Evolutionary conservation across 2,888 invertebrate genomes (phyloP), one percentile per base, ranked within the genome.

Genomic region (Thereva nobilitata): DNA sequence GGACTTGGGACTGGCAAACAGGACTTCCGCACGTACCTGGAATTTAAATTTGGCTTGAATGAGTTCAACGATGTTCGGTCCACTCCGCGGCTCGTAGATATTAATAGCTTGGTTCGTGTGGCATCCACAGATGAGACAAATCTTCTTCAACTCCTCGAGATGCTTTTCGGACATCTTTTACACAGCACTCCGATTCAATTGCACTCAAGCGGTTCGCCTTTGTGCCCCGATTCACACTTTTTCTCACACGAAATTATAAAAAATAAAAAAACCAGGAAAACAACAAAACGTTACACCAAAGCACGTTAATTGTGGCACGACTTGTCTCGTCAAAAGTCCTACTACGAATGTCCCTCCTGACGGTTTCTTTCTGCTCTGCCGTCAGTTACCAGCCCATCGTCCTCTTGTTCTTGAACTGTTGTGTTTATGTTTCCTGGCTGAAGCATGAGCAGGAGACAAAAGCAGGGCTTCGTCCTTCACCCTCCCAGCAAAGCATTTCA

Each of bases 1-100:
- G 23, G 23, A 23, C 23, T 23, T 23, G 23, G 23, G 23, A 23
- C 23, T 23, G 2, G 23, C 23, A 23, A 23, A 23, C 23, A 23
- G 23, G 23, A 23, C 23, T 23, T 23, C 23, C 23, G 23, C 23
- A 67, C 74, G 74, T 75, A 80, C 80, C 77, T 80, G 80, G 68
- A 80, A 79, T 73, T 80, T 80, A 70, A 80, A 80, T 76, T 80
- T 80, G 41, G 80, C 80, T 70, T 79, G 79, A 67, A 80, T 80
- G 23, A 80, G 69, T 71, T 80, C 76, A 45, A 80, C 78, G 64
- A 80, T 80, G 69, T 80, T 80, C 68, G 80, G 80, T 63, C 80
- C 80, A 71, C 76, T 78, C 68, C 80, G 77, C 44, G 79, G 80
- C 72, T 80, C 80, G 68, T 80, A 79, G 69, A 80, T 80, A 73